Evolutionary conservation across 1,140 invertebrate species (phyloP), one percentile per base, ranked within the genome.

Genomic region (Rhyacophila brunnea): DNA sequence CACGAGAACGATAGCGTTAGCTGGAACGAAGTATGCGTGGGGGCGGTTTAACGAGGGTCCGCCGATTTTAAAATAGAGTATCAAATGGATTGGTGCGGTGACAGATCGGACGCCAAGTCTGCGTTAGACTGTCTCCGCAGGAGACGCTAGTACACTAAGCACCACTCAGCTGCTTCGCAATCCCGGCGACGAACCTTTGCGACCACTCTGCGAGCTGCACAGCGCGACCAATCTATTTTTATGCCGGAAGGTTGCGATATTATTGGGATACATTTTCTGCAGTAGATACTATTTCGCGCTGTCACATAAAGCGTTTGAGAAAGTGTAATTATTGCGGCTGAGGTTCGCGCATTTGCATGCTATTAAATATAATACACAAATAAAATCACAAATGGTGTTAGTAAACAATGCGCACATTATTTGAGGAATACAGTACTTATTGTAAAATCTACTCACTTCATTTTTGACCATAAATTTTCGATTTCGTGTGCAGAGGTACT

Each of bases 401-500:
- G 13, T 11, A 20, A 20, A 19, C 17, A 17, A 5, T 28, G 23
- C 23, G 23, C 23, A 28, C 3, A 28, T n/a, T n/a, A n/a, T 3
- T 28, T 28, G 23, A 28, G 9, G 23, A 9, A 9, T n/a, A n/a
- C n/a, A n/a, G n/a, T n/a, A n/a, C n/a, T n/a, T n/a, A n/a, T n/a
- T n/a, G n/a, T 40, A 40, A 11, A 48, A 14, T 23, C 6, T 2
- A 60, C 65, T 60, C 35, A 68, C 67, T 62, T 62, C 49, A 65
- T 61, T 56, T 68, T 66, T 23, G 62, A 65, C 67, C 67, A 68
- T 44, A 64, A 47, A 49, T 64, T 49, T 43, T 60, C 62, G 13
- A 9, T 48, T 20, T 35, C 61, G 28, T 58, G 50, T 5, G 58
- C 52, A 14, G 42, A 10, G 35, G 40, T 15, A 11, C n/a, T n/a